These are phyloP conservation scores for Luidia sarsii DNA, from an alignment of 53 echinoderm and acorn worm genomes.

Conservation along the genomic window DNA sequence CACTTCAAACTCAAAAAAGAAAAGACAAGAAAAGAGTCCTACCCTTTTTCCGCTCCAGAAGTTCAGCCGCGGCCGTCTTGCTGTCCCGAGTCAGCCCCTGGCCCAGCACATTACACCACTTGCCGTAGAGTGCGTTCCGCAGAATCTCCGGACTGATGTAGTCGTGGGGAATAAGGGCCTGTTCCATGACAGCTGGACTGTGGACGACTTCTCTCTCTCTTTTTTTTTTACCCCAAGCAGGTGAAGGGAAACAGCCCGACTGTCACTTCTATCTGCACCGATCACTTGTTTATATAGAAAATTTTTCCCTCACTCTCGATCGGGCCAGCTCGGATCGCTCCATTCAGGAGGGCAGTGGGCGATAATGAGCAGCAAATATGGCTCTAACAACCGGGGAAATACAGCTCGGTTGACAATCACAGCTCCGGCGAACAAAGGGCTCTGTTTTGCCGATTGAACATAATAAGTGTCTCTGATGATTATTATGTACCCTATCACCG, in stretches of 20 bases:
- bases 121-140: conserved; percentile 97
- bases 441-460: conserved; percentile 73
- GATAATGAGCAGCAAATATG: conserved; percentile 97
- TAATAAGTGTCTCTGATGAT: conserved; percentile 94
- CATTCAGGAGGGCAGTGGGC: conserved; percentile 41
- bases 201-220: too few species aligned
- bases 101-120: conserved; percentile 95
- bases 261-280: conserved; percentile 61
- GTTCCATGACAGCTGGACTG: conserved; percentile 75
- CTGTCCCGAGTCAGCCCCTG: conserved; percentile 84
- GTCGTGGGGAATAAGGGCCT: conserved; percentile 61
- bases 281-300: conserved; percentile 62
- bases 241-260: conserved; percentile 49
- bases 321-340: conserved; percentile 49
- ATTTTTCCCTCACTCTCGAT: conserved; percentile 37
- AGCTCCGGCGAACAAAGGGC: conserved; percentile 54
- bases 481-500: conserved; percentile 81
- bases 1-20: neutral
- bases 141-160: conserved; percentile 93
- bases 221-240: conserved; percentile 70
- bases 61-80: conserved; percentile 74
- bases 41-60: conserved; percentile 96
- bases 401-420: conserved; percentile 70
- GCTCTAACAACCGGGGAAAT: conserved; percentile 84
- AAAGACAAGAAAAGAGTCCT: too few species aligned